phyloP scores from a whole-genome alignment of 2,888 invertebrate species.

The Sarcophaga rosellei region DNA sequence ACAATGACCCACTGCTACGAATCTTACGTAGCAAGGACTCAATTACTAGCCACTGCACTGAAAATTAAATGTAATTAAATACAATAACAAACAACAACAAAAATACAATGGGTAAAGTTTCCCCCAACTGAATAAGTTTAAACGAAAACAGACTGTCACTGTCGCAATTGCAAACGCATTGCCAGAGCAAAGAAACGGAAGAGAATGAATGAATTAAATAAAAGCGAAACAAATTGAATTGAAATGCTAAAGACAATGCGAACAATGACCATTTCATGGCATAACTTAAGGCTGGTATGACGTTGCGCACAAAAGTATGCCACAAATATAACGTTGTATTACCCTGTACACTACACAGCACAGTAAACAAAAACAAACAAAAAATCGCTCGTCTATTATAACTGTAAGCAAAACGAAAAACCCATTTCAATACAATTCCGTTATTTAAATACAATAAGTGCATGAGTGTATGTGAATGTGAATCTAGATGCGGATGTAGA shows the following conservation, averaged over 20 bases:
- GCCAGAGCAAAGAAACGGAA: conserved; percentile 14
- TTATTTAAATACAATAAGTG: too few relatives aligned
- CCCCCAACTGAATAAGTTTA: not conserved
- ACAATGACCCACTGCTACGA: not conserved
- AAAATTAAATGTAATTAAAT: conserved; percentile 60
- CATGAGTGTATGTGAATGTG: too few relatives aligned
- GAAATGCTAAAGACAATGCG: not conserved
- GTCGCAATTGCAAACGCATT: not conserved
- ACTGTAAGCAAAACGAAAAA: not conserved
- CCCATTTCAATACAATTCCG: too few relatives aligned
- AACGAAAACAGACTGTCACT: not conserved
- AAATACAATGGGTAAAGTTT: conserved; percentile 20
- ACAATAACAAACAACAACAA: conserved; percentile 39
- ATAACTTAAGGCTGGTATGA: conserved; percentile 47
- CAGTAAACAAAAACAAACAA: conserved; percentile 16
- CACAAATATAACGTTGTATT: conserved; percentile 26
- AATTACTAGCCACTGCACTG: conserved; percentile 7
- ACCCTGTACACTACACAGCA: not conserved
- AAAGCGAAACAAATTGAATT: not conserved
- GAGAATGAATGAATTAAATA: not conserved
- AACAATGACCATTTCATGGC: conserved; percentile 36
- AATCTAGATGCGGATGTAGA: not conserved
- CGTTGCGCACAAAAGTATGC: conserved; percentile 53
- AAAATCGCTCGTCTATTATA: not conserved
- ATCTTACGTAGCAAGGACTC: not conserved